Percentiles rank a stretch among this genome's conserved stretches.
phyloP scores from a whole-genome alignment of 2,797 vertebrate species.

The Esox masquinongy region DNA sequence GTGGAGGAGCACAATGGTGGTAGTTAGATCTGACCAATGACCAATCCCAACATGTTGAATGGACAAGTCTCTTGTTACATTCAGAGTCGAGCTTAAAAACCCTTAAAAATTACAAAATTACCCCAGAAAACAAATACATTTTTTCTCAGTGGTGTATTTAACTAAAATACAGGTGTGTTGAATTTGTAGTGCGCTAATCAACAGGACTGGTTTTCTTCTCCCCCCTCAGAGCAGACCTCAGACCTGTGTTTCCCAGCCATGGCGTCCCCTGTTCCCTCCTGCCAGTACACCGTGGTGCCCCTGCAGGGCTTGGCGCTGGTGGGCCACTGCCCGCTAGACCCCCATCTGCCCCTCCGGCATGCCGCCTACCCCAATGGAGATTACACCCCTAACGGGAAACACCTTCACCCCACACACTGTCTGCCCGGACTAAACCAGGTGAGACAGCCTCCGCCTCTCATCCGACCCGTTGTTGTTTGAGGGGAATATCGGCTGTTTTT shows the following conservation, averaged over 20 bases:
- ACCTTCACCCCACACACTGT: conserved; percentile 69
- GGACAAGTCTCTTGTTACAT: too few relatives aligned
- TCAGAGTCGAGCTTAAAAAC: too few relatives aligned
- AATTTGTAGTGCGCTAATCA: not conserved
- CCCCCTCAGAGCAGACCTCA: conserved; percentile 86
- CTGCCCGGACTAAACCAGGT: conserved; percentile 82
- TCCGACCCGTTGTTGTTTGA: too few relatives aligned
- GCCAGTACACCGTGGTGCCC: conserved; percentile 97
- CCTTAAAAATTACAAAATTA: too few relatives aligned
- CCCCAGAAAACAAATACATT: too few relatives aligned
- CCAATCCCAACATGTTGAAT: not conserved
- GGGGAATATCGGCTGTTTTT: not conserved
- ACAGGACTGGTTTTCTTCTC: not conserved
- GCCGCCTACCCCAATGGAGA: conserved; percentile 70
- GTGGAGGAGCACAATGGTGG: not conserved
- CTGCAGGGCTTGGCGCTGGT: conserved; percentile 82
- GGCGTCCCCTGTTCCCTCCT: conserved; percentile 82
- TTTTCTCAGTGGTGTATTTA: too few relatives aligned
- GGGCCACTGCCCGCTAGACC: conserved; percentile 76
- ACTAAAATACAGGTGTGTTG: too few relatives aligned
- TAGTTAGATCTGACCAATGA: not conserved
- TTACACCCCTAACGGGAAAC: conserved; percentile 72
- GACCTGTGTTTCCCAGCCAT: conserved; percentile 87
- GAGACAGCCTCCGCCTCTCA: conserved; percentile 17
- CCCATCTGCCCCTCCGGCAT: conserved; percentile 70